A percentile compares a stretch with the other conserved stretches of the same genome.
Evolutionary conservation across 1,140 invertebrate genomes (phyloP).

Genomic region (Parapsyche elsis): DNA sequence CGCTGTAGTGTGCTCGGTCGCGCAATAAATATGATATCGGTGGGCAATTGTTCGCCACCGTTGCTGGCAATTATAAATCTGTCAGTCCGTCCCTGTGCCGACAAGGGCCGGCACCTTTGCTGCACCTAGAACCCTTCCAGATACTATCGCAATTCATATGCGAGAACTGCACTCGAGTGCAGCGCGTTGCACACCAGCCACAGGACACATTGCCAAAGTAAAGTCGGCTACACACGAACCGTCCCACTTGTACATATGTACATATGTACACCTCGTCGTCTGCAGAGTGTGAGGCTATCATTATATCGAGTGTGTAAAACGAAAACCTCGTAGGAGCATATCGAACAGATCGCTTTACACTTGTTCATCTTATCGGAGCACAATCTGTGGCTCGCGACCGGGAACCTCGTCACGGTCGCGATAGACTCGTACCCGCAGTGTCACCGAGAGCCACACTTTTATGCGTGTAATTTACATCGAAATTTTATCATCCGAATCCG

Average conservation of each 20-base stretch:
- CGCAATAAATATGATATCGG: slow-evolving; percentile 47
- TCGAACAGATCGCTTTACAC: slow-evolving; percentile 51
- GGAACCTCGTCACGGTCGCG: too few relatives aligned
- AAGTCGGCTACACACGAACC: too few relatives aligned
- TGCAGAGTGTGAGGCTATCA: neutral
- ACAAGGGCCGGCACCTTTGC: slow-evolving; percentile 36
- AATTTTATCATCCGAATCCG: neutral
- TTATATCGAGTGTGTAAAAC: neutral
- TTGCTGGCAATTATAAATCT: slow-evolving; percentile 49
- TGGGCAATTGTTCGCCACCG: neutral
- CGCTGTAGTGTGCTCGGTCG: neutral
- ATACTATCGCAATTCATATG: neutral
- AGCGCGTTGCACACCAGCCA: neutral
- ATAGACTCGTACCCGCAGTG: too few relatives aligned
- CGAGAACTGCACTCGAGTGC: neutral
- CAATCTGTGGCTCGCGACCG: slow-evolving; percentile 38
- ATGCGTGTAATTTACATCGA: neutral
- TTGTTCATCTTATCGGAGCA: slow-evolving; percentile 49
- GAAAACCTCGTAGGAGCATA: slow-evolving; percentile 2
- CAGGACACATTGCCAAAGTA: too few relatives aligned
- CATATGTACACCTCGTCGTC: neutral
- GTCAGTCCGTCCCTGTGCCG: slow-evolving; percentile 5
- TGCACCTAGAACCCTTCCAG: neutral
- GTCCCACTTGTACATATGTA: neutral
- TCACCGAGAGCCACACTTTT: too few relatives aligned